Conservation (phyloP, 2,797 vertebrate species). For the Phoeniculus purpureus region DNA sequence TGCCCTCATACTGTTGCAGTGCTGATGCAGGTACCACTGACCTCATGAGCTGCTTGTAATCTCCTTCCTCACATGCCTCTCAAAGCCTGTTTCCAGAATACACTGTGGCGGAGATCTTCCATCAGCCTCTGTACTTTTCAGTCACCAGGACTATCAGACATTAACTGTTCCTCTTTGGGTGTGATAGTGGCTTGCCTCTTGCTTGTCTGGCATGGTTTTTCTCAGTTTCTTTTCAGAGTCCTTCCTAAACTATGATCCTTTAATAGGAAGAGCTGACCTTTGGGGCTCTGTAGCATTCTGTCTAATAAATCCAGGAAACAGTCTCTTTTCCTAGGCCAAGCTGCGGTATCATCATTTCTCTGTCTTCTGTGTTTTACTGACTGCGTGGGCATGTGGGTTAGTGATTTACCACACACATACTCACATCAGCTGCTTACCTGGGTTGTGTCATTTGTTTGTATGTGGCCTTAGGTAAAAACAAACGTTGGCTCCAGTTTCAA, state of each 20-base stretch:
- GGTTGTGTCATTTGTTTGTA: neutral
- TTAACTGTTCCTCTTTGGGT: neutral
- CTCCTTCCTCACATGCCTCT: fast-evolving
- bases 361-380: neutral
- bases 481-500: neutral
- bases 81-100: neutral
- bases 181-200: neutral
- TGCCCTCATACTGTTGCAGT: neutral
- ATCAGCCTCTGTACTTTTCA: neutral
- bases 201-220: neutral
- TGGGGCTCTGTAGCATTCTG: neutral
- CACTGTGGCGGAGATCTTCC: neutral
- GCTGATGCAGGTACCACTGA: neutral
- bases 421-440: neutral
- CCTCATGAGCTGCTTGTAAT: fast-evolving
- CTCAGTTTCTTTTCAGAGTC: neutral
- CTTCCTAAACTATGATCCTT: neutral
- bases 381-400: neutral
- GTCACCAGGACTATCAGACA: neutral
- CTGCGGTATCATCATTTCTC: neutral
- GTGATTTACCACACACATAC: neutral
- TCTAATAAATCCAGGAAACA: neutral
- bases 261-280: neutral
- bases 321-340: neutral
- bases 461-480: neutral